Conservation (phyloP, 2,797 vertebrate species). For the Streptopelia turtur region DNA sequence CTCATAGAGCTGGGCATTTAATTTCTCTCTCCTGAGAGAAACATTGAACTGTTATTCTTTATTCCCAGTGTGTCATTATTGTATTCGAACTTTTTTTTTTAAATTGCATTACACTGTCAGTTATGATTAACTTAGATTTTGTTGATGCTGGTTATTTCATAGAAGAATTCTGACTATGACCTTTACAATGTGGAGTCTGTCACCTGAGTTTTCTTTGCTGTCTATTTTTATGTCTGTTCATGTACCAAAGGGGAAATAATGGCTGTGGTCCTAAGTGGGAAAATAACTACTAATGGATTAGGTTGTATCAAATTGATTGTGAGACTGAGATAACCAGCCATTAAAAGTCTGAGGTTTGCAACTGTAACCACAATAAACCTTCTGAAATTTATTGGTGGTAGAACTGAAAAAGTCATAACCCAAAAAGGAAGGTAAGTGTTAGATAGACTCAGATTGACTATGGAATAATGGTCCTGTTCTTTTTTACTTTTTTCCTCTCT, state of each 20-base stretch:
- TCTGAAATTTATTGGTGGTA: neutral
- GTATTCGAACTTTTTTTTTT: neutral
- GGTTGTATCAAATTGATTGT: neutral
- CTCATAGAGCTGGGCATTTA: neutral
- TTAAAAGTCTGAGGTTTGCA: neutral
- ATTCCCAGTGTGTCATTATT: neutral
- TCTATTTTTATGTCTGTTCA: neutral
- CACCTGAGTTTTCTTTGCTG: neutral
- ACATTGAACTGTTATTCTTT: neutral
- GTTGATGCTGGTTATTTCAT: neutral
- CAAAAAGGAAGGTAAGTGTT: neutral
- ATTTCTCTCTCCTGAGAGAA: neutral
- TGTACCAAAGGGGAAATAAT: neutral
- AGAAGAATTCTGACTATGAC: neutral
- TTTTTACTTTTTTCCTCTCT: neutral
- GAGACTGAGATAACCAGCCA: neutral
- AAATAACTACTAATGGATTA: conserved; percentile 2
- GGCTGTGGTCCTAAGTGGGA: neutral
- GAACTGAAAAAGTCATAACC: conserved; percentile 9
- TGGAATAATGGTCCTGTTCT: neutral
- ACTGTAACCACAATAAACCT: neutral
- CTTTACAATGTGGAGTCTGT: neutral
- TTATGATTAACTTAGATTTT: neutral
- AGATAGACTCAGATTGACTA: neutral
- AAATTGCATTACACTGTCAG: neutral